These are phyloP conservation scores for Folsomia candida DNA, from an alignment of 2,888 invertebrate genomes.

Conservation along the genomic window DNA sequence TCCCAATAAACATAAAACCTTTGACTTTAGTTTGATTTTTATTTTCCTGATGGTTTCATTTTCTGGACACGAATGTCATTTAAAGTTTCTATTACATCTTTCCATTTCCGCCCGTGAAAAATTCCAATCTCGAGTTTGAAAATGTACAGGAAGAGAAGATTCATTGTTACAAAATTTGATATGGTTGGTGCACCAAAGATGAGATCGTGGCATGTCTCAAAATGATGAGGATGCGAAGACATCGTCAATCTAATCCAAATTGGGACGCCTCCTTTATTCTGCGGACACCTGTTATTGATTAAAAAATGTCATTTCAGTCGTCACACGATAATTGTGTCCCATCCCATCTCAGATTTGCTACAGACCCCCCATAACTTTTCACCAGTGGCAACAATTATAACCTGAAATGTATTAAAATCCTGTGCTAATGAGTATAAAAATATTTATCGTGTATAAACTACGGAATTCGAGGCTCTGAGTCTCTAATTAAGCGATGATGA, in stretches of 20 bases:
- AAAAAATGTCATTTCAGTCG: background rate
- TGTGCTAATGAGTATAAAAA: no score
- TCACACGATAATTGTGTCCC: background rate
- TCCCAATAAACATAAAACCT: constrained; percentile 3
- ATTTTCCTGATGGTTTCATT: background rate
- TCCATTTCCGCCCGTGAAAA: background rate
- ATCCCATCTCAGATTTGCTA: background rate
- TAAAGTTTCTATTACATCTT: background rate
- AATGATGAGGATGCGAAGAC: background rate
- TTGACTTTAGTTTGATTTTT: background rate
- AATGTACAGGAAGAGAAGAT: background rate
- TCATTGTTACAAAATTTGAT: no score
- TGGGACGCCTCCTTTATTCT: background rate
- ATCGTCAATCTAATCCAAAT: background rate
- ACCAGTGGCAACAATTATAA: background rate
- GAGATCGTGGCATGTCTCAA: background rate
- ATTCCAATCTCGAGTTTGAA: background rate
- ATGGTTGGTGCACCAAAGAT: no score
- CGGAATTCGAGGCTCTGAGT: no score
- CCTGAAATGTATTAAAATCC: background rate
- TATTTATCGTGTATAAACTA: no score
- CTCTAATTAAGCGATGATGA: no score
- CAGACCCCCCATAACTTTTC: background rate
- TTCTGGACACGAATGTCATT: background rate
- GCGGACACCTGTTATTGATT: constrained; percentile 1